Conservation (phyloP, 2,888 invertebrate species). For the Tiphia femorata region DNA sequence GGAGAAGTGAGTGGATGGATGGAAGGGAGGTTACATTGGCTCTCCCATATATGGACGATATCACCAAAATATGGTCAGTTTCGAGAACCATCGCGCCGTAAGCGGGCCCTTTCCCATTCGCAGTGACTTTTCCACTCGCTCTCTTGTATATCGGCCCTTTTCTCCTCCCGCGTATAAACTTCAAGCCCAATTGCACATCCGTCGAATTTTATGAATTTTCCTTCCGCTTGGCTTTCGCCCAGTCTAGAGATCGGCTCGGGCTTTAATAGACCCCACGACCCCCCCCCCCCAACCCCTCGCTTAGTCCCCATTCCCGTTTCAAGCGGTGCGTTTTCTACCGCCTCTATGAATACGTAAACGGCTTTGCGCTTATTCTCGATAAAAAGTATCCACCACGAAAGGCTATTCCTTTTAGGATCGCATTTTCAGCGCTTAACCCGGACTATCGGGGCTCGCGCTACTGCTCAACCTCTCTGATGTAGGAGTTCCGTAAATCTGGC, state of each 20-base stretch:
- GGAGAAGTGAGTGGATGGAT: neutral
- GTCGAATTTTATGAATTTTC: constrained; percentile 25
- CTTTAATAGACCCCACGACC: constrained; percentile 42
- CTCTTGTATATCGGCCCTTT: no score
- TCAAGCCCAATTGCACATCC: constrained; percentile 16
- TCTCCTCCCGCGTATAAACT: neutral
- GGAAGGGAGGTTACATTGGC: constrained; percentile 21
- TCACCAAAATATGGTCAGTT: constrained; percentile 38
- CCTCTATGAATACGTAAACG: constrained; percentile 41
- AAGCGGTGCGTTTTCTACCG: constrained; percentile 35
- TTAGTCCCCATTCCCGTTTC: no score
- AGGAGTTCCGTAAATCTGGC: constrained; percentile 23
- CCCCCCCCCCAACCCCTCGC: no score
- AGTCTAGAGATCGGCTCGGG: constrained; percentile 15
- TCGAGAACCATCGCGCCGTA: constrained; percentile 30
- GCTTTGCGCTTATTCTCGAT: constrained; percentile 35
- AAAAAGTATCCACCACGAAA: constrained; percentile 36
- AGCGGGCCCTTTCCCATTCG: constrained; percentile 12
- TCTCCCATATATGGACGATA: constrained; percentile 38
- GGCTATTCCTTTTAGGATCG: constrained; percentile 36
- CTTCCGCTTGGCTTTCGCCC: constrained; percentile 8
- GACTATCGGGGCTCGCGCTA: constrained; percentile 14
- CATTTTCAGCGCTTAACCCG: constrained; percentile 12
- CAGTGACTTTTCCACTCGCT: constrained; percentile 28
- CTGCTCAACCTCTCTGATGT: constrained; percentile 1